Evolutionary conservation across 2,113 vertebrate genomes (phyloP).

Genomic region (Barbus barbus): DNA sequence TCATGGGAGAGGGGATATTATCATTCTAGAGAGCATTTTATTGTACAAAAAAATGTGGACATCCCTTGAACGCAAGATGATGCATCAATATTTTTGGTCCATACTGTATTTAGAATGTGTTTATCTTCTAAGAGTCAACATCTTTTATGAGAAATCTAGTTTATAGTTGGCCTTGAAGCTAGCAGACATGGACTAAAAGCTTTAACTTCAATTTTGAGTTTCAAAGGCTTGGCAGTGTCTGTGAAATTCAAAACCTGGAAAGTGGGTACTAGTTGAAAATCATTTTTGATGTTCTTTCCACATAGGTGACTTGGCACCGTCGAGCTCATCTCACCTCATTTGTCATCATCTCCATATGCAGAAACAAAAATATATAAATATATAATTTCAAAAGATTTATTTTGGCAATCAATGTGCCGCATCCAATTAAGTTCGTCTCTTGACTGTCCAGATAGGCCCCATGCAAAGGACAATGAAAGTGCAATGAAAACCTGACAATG

Average conservation of each 20-base stretch:
- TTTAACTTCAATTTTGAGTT: background rate
- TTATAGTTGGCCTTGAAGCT: background rate
- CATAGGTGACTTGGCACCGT: background rate
- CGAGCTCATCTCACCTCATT: background rate
- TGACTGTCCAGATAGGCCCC: constrained; percentile 1
- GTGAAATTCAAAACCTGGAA: background rate
- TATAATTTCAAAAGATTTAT: constrained; percentile 9
- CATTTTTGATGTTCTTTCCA: background rate
- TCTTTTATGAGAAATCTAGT: background rate
- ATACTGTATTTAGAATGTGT: background rate
- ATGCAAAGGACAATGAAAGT: background rate
- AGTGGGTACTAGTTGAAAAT: background rate
- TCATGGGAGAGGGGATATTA: background rate
- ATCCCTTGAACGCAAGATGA: background rate
- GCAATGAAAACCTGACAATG: constrained; percentile 38
- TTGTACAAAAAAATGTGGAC: background rate
- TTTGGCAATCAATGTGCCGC: constrained; percentile 21
- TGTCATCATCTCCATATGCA: background rate
- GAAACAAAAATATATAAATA: background rate
- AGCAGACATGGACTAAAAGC: background rate
- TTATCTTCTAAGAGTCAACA: background rate
- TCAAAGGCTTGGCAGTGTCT: background rate
- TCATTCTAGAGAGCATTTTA: background rate
- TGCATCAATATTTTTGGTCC: background rate
- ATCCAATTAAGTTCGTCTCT: constrained; percentile 35